Conservation (phyloP, 2,113 vertebrate genomes). For the Furnarius figulus region DNA sequence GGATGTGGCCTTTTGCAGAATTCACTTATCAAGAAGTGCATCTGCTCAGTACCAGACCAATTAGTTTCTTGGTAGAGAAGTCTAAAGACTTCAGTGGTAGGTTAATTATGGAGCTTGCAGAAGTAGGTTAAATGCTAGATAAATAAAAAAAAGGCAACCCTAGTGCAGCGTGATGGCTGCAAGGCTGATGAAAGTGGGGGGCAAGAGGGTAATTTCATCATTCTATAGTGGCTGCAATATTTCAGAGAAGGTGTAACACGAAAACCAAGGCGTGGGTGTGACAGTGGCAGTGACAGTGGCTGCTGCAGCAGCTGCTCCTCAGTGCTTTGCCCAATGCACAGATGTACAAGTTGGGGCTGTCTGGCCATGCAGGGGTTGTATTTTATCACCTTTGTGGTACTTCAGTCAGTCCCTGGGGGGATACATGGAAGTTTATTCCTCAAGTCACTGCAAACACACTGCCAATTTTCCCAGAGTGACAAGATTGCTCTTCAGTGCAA, state of each 20-base stretch:
- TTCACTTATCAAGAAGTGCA: background rate
- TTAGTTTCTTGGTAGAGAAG: background rate
- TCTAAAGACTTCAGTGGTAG: background rate
- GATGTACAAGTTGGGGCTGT: fast-evolving
- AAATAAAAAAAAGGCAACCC: background rate
- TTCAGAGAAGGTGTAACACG: background rate
- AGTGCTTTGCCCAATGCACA: background rate
- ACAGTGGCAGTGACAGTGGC: background rate
- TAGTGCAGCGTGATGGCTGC: background rate
- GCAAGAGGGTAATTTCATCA: background rate
- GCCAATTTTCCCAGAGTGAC: background rate
- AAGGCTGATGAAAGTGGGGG: background rate
- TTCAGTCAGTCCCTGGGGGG: background rate
- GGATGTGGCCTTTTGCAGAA: background rate
- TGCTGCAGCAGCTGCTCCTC: background rate
- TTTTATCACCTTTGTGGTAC: background rate
- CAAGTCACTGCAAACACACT: background rate
- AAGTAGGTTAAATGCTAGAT: background rate
- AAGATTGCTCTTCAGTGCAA: background rate
- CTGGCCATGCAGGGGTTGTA: background rate
- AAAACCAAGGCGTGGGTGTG: background rate
- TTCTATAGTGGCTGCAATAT: background rate
- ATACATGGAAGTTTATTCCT: background rate
- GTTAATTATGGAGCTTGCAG: background rate
- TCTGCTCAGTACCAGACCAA: background rate